Evolutionary conservation across 2,113 vertebrate genomes (phyloP), one percentile per base, ranked within the genome.

Genomic region (Neolamprologus hecqui): DNA sequence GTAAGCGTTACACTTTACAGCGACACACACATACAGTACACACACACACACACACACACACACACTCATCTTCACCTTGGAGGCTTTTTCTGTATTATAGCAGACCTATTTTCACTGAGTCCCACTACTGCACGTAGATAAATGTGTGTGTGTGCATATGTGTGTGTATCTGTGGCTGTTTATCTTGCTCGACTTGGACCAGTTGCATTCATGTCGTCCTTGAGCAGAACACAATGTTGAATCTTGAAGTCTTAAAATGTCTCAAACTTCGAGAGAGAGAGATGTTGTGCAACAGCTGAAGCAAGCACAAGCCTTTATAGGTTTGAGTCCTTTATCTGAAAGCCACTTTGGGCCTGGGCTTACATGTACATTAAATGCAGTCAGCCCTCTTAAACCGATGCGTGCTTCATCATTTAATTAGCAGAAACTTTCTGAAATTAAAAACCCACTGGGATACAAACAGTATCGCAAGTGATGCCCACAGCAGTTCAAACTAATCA

Each of bases 21-120:
- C 19, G 81, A 45, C 23, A 58, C 68, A 65, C 35, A 84, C 82
- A 80, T 31, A 82, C 7, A 28, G 49, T 80, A 21, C 21, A 45
- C 23, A 58, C 68, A 65, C 35, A 84, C 82, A 80, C 45, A 40
- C 42, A 47, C 60, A 45, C 19, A 31, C 73, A 45, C 19, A 31
- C 70, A 82, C 73, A 82, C 63, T 45, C 57, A 28, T 57, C 55
- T 35, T n/a, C 65, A 85, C 89, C 88, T 85, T 51, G 68, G 79
- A 82, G 83, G 82, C 82, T 85, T 88, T 90, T 87, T 82, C 77
- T 89, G 79, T 91, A 83, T 91, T 77, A 84, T 89, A 77, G 75
- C 84, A 92, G 91, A 91, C 89, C 91, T 89, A 91, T 90, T 93
- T 93, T 90, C 42, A 77, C 58, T 7, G 21, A 79, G 86, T 79